Percentiles rank a stretch among this genome's conserved stretches.
Conservation (phyloP, 2,113 vertebrate species). For the Onychorhynchus coronatus region DNA sequence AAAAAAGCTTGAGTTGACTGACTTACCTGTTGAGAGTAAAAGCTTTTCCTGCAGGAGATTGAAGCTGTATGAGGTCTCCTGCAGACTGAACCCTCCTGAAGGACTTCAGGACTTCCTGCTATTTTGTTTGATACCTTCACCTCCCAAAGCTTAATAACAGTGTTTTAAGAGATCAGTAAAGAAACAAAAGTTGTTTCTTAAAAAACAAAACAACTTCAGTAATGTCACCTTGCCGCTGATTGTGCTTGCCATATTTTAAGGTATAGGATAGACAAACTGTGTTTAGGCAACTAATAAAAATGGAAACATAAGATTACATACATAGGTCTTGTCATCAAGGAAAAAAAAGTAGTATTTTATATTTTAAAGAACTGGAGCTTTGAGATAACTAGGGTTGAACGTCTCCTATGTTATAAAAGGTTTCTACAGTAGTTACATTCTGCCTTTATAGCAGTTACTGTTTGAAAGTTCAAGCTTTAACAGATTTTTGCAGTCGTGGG, state of each 20-base stretch:
- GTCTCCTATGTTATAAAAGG: not conserved
- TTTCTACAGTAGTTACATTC: not conserved
- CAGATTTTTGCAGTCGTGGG: not conserved
- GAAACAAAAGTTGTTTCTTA: not conserved
- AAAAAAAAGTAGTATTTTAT: not conserved
- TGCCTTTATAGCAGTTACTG: not conserved
- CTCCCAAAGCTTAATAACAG: conserved; percentile 58
- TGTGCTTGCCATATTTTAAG: not conserved
- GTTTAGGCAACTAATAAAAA: not conserved
- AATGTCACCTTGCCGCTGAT: conserved; percentile 61
- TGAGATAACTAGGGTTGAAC: not conserved
- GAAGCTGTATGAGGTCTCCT: not conserved
- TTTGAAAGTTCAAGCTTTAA: not conserved
- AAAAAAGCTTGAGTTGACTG: not conserved
- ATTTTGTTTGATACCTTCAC: conserved; percentile 49
- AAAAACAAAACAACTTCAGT: not conserved
- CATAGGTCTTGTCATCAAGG: not conserved
- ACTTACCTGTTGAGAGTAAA: conserved; percentile 31
- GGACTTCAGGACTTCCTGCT: conserved; percentile 26
- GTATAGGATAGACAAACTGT: not conserved
- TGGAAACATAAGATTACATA: not conserved
- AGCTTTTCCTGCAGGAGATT: conserved; percentile 8
- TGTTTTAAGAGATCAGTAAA: conserved; percentile 49
- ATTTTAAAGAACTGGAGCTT: not conserved
- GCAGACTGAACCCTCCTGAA: conserved; percentile 17